These are phyloP conservation scores for Acyrthosiphon pisum DNA, from an alignment of 1,140 invertebrate genomes.

Conservation along the genomic window DNA sequence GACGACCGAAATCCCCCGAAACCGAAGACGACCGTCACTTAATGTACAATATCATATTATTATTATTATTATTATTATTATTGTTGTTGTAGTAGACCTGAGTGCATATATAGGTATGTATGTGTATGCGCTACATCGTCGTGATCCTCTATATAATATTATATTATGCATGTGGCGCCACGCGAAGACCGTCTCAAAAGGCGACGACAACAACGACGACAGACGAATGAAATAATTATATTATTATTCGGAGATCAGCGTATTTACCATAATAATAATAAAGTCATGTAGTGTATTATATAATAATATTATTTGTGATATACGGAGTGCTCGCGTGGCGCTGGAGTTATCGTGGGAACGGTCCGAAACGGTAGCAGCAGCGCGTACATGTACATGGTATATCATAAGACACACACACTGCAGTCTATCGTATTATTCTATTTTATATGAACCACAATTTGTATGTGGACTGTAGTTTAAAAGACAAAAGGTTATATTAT, in stretches of 20 bases:
- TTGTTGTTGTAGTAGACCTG: background rate
- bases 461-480: background rate
- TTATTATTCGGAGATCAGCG: background rate
- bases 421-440: background rate
- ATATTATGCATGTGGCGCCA: background rate
- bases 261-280: slow-evolving; percentile 8
- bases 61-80: slow-evolving; percentile 1
- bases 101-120: background rate
- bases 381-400: background rate
- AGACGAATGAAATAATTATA: background rate
- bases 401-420: background rate
- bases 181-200: background rate
- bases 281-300: background rate
- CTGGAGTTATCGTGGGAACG: background rate
- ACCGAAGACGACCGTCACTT: background rate
- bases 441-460: background rate
- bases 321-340: background rate
- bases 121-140: too few relatives aligned
- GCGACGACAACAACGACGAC: background rate
- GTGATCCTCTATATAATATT: background rate
- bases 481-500: background rate
- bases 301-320: background rate
- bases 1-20: background rate
- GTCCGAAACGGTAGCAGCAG: slow-evolving; percentile 1
- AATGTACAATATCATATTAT: background rate